phyloP scores from a whole-genome alignment of 1,140 invertebrate species.

The Ceratoteleas bidentatus region DNA sequence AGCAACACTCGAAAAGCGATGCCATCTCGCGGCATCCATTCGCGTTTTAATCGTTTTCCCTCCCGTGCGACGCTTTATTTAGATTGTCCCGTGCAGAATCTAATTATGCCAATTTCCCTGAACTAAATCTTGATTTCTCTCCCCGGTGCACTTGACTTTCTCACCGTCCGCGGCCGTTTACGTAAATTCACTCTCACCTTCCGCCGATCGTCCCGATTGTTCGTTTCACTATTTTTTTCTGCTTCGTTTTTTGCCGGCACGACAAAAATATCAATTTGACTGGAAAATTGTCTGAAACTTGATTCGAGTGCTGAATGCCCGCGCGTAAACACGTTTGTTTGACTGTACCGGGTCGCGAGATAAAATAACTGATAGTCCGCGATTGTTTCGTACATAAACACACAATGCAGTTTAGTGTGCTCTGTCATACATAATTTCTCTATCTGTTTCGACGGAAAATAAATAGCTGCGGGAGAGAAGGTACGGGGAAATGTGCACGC shows the following conservation, averaged over 20 bases:
- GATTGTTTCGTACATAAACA: conserved; percentile 4
- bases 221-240: too few species aligned
- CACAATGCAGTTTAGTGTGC: conserved; percentile 10
- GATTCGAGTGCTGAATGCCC: too few species aligned
- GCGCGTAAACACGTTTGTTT: too few species aligned
- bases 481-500: neutral
- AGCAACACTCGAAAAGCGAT: too few species aligned
- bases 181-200: conserved; percentile 16
- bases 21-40: too few species aligned
- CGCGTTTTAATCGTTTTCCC: too few species aligned
- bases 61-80: too few species aligned
- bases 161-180: conserved; percentile 2
- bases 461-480: neutral
- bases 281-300: too few species aligned
- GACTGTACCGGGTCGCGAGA: neutral
- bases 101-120: neutral
- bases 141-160: conserved; percentile 5
- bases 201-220: neutral
- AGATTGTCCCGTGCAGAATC: neutral
- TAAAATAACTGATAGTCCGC: neutral
- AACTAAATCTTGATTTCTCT: conserved; percentile 4
- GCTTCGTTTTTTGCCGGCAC: too few species aligned
- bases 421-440: conserved; percentile 10
- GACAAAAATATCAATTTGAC: too few species aligned
- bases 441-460: neutral